Conservation (phyloP, 2,113 vertebrate genomes). For the Rhombomys opimus region DNA sequence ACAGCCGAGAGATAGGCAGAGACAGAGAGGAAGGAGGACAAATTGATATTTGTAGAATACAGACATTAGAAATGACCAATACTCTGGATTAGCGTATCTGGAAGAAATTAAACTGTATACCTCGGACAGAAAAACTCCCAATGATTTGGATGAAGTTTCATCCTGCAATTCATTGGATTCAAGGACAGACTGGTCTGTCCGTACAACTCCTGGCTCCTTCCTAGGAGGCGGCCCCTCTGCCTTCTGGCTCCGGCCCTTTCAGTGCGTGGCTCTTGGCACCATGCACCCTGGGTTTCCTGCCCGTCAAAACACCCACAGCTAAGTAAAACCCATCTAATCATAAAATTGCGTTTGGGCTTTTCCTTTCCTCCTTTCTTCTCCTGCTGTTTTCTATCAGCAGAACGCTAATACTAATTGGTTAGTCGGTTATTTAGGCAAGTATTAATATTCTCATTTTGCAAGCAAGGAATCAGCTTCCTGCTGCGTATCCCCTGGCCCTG, state of each 20-base stretch:
- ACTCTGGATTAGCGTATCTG: not conserved
- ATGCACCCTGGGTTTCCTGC: not conserved
- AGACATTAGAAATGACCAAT: not conserved
- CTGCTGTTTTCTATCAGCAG: constrained; percentile 76
- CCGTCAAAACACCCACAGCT: not conserved
- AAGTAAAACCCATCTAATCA: not conserved
- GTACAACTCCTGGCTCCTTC: fast-evolving
- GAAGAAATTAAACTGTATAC: not conserved
- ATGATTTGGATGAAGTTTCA: not conserved
- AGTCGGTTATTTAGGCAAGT: constrained; percentile 80
- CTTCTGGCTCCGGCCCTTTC: not conserved
- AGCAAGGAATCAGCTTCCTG: constrained; percentile 77
- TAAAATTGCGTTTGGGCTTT: constrained; percentile 22
- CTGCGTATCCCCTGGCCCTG: constrained; percentile 77
- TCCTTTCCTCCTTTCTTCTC: constrained; percentile 64
- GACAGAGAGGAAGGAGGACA: not conserved
- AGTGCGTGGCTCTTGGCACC: not conserved
- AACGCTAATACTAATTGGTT: constrained; percentile 80
- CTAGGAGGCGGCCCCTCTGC: too few species aligned
- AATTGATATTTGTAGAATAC: not conserved
- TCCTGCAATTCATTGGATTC: not conserved
- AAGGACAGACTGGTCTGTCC: not conserved
- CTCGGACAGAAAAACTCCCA: not conserved
- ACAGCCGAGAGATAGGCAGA: not conserved
- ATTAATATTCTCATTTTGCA: constrained; percentile 83